phyloP scores from a whole-genome alignment of 2,113 vertebrate genomes.

The Nymphicus hollandicus region DNA sequence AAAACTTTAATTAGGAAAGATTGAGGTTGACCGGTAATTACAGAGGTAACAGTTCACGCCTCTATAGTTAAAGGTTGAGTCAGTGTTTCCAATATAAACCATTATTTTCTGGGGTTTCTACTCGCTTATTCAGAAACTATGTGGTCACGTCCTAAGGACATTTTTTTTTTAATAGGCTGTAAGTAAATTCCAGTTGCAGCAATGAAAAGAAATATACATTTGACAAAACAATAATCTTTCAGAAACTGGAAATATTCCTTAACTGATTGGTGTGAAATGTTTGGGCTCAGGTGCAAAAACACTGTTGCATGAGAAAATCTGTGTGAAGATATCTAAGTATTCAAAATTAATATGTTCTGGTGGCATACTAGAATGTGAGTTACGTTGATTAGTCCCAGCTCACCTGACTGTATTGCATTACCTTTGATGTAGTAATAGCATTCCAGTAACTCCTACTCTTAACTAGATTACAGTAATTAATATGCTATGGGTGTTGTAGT shows the following conservation, averaged over 20 bases:
- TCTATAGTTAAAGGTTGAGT: neutral
- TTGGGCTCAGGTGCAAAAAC: neutral
- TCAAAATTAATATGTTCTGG: neutral
- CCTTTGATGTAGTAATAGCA: neutral
- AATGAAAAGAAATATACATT: neutral
- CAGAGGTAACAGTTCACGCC: neutral
- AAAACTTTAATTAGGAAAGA: slow-evolving; percentile 19
- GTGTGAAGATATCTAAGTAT: neutral
- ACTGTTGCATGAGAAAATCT: neutral
- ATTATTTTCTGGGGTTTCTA: neutral
- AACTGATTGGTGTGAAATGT: neutral
- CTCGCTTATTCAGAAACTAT: neutral
- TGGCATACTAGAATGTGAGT: neutral
- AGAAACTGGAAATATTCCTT: neutral
- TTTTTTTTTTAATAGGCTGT: neutral
- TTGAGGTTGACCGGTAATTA: slow-evolving; percentile 3
- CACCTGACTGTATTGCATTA: neutral
- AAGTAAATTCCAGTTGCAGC: neutral
- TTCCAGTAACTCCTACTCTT: neutral
- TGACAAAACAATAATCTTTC: neutral
- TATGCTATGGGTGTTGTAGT: neutral
- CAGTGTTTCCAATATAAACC: neutral
- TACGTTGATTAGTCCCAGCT: neutral
- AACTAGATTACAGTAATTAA: neutral
- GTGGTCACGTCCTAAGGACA: neutral